Percentiles rank a stretch among this genome's conserved stretches.
phyloP scores from a whole-genome alignment of 2,888 invertebrate genomes.

The Thumatha senex region DNA sequence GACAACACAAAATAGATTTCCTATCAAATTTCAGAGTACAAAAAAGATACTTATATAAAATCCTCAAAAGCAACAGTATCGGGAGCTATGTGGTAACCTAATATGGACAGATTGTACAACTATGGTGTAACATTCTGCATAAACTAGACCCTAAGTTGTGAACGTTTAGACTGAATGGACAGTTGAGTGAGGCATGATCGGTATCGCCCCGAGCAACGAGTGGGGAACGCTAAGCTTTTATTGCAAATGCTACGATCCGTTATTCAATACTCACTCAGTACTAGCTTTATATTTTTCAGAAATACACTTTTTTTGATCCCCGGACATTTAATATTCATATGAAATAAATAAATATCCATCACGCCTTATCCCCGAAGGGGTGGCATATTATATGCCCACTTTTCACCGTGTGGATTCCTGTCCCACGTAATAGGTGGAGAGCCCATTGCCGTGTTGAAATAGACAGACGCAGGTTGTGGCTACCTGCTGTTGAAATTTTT shows the following conservation, averaged over 20 bases:
- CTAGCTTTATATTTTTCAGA: constrained; percentile 15
- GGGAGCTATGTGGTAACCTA: constrained; percentile 51
- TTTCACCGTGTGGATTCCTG: too few species aligned
- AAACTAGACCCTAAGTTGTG: constrained; percentile 55
- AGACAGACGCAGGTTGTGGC: too few species aligned
- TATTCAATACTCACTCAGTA: constrained; percentile 27
- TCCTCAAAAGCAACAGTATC: constrained; percentile 51
- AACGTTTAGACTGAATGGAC: constrained; percentile 46
- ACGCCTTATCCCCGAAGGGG: too few species aligned
- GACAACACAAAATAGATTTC: constrained; percentile 23
- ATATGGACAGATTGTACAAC: constrained; percentile 50
- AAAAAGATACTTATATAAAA: constrained; percentile 45
- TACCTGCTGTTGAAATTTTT: too few species aligned
- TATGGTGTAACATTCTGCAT: constrained; percentile 39
- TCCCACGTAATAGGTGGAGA: too few species aligned
- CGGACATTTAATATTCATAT: too few species aligned
- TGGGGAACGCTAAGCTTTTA: constrained; percentile 50
- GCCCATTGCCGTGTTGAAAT: too few species aligned
- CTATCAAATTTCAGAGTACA: constrained; percentile 52
- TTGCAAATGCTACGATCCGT: constrained; percentile 35
- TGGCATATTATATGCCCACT: too few species aligned
- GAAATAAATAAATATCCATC: too few species aligned
- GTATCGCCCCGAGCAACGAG: constrained; percentile 40
- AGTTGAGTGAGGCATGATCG: constrained; percentile 40
- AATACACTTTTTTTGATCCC: neutral